Evolutionary conservation across 2,113 vertebrate species (phyloP), one percentile per base, ranked within the genome.

Genomic region (Muntiacus muntjak): DNA sequence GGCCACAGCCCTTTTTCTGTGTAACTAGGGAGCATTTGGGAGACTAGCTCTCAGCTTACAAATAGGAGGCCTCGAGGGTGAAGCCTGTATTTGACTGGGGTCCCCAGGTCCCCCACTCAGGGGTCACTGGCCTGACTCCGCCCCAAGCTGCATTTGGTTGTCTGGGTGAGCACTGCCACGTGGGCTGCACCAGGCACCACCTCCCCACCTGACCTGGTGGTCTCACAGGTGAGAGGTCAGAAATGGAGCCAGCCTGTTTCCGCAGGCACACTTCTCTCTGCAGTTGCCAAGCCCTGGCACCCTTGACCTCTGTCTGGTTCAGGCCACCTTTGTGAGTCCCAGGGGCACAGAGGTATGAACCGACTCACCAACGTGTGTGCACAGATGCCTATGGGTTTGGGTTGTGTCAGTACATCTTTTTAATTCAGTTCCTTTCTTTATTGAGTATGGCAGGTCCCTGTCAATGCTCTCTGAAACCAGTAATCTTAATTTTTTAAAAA

Each of bases 11-110:
- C 92, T 84, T 95, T 23, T 67, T 92, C 62, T 81, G 95, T 90
- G 96, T 89, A 92, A 94, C 85, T 33, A 67, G 89, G 94, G 87
- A 97, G 94, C 54, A 5, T 86, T 91, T 60, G 52, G 60, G 79
- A 90, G 87, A 96, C 71, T 50, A 54, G 28, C 88, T 93, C 81
- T 89, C 55, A 36, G 71, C n/a, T 94, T 45, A 89, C 94, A 55
- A 89, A 87, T 28, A 83, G 50, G n/a, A 92, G 25, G 74, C 45
- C 45, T 78, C 23, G 23, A 85, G 67, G 58, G 67, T 23, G 58
- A 28, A 30, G 47, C 67, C n/a, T 55, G 13, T 10, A 11, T 28
- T 62, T 62, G 43, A 47, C 83, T 28, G n/a, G 36, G 17, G n/a
- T 74, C 23, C 5, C 3, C 19, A 40, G 67, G 71, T 28, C 33